Percentiles rank a stretch among this genome's conserved stretches.
These are phyloP conservation scores for Eidolon helvum DNA, from an alignment of 2,113 vertebrate species.

Conservation along the genomic window DNA sequence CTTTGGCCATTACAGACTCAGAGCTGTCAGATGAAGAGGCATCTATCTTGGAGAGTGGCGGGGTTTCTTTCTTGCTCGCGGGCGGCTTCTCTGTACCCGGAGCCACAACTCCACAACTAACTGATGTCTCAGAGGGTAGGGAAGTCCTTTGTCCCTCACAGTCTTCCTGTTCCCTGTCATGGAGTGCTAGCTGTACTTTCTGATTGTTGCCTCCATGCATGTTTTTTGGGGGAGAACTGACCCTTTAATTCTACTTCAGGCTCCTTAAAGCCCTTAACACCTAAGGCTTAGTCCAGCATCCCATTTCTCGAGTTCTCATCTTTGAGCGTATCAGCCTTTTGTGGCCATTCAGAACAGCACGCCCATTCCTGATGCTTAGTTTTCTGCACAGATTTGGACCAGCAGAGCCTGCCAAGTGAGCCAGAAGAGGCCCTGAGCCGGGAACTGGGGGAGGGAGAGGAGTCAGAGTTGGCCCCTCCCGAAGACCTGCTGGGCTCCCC, in stretches of 20 bases:
- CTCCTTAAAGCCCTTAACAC: neutral
- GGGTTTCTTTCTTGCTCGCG: too few relatives aligned
- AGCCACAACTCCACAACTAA: constrained; percentile 96
- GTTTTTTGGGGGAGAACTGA: neutral
- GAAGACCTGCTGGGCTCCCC: constrained; percentile 80
- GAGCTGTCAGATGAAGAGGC: constrained; percentile 98
- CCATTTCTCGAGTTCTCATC: neutral
- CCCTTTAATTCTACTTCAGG: neutral
- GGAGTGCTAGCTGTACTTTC: neutral
- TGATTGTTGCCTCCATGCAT: neutral
- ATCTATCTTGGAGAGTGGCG: constrained; percentile 97
- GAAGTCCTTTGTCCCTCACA: neutral
- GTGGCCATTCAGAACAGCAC: neutral
- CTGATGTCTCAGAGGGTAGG: constrained; percentile 95
- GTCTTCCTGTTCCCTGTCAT: neutral
- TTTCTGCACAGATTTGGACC: constrained; percentile 91
- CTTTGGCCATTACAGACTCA: constrained; percentile 98
- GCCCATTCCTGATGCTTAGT: neutral
- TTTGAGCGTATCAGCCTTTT: neutral
- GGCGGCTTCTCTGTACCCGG: constrained; percentile 97
- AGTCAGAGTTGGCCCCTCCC: constrained; percentile 56
- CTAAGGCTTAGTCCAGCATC: neutral
- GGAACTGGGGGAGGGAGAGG: constrained; percentile 87
- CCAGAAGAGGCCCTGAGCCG: constrained; percentile 92
- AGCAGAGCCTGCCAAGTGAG: constrained; percentile 93